These are phyloP conservation scores for Drosophila fulvimacula DNA, from an alignment of 2,888 invertebrate species.

Conservation along the genomic window DNA sequence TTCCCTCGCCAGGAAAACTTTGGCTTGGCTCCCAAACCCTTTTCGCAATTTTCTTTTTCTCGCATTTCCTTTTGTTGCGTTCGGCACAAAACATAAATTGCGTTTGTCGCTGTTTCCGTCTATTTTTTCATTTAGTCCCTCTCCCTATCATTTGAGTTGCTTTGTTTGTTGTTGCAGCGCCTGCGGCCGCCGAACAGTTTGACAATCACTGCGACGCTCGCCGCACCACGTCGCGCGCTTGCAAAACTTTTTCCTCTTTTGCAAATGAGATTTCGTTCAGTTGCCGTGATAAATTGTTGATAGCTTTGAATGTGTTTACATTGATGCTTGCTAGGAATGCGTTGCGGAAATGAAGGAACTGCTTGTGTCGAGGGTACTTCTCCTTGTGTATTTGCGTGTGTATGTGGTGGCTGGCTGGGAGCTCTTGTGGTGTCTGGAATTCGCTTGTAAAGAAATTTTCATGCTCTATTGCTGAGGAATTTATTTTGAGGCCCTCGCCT, in stretches of 20 bases:
- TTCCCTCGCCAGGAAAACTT: conserved; percentile 29
- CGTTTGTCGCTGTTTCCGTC: conserved; percentile 58
- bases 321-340: conserved; percentile 55
- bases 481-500: conserved; percentile 33
- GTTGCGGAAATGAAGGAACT: conserved; percentile 38
- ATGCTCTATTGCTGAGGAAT: conserved; percentile 29
- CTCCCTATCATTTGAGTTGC: conserved; percentile 8
- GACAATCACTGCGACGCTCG: conserved; percentile 52
- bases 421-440: conserved; percentile 50
- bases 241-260: conserved; percentile 58
- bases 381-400: conserved; percentile 6
- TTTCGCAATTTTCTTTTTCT: conserved; percentile 25
- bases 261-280: conserved; percentile 75
- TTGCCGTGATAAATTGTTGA: conserved; percentile 79
- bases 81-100: conserved; percentile 61
- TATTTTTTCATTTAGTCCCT: conserved; percentile 17
- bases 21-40: conserved; percentile 25
- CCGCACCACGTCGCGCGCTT: neutral
- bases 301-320: conserved; percentile 72
- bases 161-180: conserved; percentile 34
- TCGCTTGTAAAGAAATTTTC: conserved; percentile 47
- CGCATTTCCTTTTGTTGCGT: conserved; percentile 31
- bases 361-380: conserved; percentile 19
- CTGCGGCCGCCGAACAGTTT: conserved; percentile 50
- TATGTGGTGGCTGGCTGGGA: neutral